Evolutionary conservation across 1,140 invertebrate species (phyloP).

Genomic region (Thereuonema tuberculata): DNA sequence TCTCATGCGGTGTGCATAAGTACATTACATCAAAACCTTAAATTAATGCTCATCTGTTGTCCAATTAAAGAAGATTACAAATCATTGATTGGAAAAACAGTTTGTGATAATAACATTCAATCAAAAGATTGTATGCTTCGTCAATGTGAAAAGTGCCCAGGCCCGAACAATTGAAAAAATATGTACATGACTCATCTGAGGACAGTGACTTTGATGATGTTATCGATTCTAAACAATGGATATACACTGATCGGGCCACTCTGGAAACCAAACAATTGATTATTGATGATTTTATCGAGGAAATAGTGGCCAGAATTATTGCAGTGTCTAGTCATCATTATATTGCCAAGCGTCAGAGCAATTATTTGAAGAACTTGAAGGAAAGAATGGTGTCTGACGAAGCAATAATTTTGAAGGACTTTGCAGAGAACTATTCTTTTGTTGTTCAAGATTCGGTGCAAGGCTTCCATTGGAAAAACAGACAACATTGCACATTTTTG

Average conservation of each 20-base stretch:
- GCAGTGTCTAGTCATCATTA: background rate
- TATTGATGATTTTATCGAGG: background rate
- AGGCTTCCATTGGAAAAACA: background rate
- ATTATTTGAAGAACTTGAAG: slow-evolving; percentile 3
- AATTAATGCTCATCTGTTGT: background rate
- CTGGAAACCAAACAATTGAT: background rate
- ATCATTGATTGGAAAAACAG: background rate
- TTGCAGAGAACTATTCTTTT: slow-evolving; percentile 27
- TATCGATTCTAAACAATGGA: slow-evolving; percentile 1
- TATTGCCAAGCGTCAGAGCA: slow-evolving; percentile 1
- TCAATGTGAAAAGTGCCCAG: background rate
- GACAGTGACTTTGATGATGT: background rate
- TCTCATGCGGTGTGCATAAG: background rate
- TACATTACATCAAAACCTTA: background rate
- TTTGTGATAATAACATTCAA: background rate
- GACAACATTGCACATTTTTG: background rate
- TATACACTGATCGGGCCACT: background rate
- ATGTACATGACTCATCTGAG: background rate
- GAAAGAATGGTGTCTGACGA: slow-evolving; percentile 11
- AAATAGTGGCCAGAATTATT: background rate
- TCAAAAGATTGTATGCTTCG: background rate
- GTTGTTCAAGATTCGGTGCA: slow-evolving; percentile 24
- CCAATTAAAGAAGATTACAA: background rate
- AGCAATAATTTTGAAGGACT: slow-evolving; percentile 20
- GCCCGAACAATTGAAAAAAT: background rate